Evolutionary conservation across 2,113 vertebrate species (phyloP).

Genomic region (Tupaia tana): DNA sequence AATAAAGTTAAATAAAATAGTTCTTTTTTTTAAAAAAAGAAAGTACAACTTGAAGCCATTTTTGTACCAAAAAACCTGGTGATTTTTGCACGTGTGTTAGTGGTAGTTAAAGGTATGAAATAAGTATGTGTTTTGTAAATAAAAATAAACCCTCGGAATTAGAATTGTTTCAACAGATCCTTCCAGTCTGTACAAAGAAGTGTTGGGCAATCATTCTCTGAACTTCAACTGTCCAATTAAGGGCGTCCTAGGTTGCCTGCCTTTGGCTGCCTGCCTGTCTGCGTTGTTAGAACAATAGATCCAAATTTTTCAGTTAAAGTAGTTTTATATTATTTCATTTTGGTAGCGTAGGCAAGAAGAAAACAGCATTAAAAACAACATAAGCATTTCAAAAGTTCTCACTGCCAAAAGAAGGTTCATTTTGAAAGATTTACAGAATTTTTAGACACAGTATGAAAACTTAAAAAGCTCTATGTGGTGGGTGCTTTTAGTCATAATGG

Average conservation of each 20-base stretch:
- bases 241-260: background rate
- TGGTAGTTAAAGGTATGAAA: background rate
- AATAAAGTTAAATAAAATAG: too few relatives aligned
- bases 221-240: background rate
- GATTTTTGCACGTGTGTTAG: background rate
- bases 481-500: background rate
- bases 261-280: background rate
- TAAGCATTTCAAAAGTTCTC: background rate
- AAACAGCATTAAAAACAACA: background rate
- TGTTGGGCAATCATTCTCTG: background rate
- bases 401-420: background rate
- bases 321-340: background rate
- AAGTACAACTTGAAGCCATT: background rate
- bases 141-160: background rate
- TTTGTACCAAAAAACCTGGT: background rate
- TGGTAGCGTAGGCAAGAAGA: background rate
- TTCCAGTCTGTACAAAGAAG: background rate
- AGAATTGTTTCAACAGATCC: background rate
- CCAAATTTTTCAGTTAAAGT: background rate
- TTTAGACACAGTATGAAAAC: background rate
- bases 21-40: background rate
- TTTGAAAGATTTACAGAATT: background rate
- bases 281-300: background rate
- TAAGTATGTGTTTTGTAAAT: conserved; percentile 19
- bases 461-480: background rate